Percentiles rank a stretch among this genome's conserved stretches.
Evolutionary conservation across 2,113 vertebrate genomes (phyloP).

Genomic region (Malurus alboscapulatus): DNA sequence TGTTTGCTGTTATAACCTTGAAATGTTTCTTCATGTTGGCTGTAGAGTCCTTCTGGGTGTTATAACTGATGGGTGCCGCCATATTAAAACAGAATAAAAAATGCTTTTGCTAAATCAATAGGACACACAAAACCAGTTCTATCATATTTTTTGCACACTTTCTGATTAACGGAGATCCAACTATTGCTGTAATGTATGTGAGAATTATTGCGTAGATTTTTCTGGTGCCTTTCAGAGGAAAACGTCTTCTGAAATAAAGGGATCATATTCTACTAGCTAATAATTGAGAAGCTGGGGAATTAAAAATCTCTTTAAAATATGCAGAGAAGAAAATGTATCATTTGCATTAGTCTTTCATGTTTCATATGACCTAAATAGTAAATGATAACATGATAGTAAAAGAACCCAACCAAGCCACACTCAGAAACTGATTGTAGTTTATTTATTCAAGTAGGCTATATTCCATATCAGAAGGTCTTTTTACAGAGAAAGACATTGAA

Average conservation of each 20-base stretch:
- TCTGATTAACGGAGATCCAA: background rate
- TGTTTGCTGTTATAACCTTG: background rate
- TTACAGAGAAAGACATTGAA: background rate
- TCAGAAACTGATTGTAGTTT: background rate
- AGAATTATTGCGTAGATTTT: background rate
- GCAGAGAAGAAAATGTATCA: background rate
- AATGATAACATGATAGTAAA: background rate
- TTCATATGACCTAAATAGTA: background rate
- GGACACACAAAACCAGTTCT: background rate
- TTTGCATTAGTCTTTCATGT: constrained; percentile 18
- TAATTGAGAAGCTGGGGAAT: background rate
- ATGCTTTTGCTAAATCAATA: background rate
- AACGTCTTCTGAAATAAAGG: background rate
- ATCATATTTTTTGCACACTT: background rate
- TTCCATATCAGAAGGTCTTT: background rate
- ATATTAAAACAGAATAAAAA: background rate
- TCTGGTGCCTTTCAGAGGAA: background rate
- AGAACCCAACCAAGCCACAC: background rate
- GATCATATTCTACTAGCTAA: background rate
- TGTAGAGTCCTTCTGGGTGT: background rate
- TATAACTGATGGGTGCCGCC: background rate
- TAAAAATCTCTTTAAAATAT: background rate
- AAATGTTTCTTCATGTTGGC: background rate
- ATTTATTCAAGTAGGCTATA: background rate
- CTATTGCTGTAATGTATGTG: background rate